Evolutionary conservation across 2,888 invertebrate species (phyloP), one percentile per base, ranked within the genome.

Genomic region (Cryptocephalus primarius): DNA sequence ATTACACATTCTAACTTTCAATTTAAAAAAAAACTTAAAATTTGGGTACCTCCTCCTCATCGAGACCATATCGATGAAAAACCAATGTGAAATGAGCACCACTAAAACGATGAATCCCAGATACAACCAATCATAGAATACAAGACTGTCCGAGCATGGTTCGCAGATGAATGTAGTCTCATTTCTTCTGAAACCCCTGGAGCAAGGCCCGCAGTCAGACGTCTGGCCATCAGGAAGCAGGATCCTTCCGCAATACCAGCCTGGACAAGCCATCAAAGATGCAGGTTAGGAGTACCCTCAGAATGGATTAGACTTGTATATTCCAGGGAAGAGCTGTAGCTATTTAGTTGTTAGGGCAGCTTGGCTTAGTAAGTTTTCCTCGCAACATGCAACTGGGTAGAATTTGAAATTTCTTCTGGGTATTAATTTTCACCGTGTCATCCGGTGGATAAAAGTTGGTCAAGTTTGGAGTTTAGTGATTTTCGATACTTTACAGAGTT

Each of bases 61-160:
- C 38, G 86, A 80, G 12, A 85, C 82, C 74, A 81, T 77, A 66
- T 95, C 94, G 45, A 96, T 94, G 62, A 88, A 92, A 65, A 90
- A 89, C 81, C 89, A 90, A 69, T 96, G 93, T 46, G 95, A 72
- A 40, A 93, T 83, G 39, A 96, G 71, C 0, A 93, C 88, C 39
- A 94, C 66, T 11, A 95, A 69, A 0, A 87, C 89, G 89, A 96
- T 93, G 63, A 96, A 97, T 1, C 91, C 89, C 14, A 96, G 78
- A 66, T 91, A 93, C 40, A 95, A 76, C 88, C 92, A 93, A 61
- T 95, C 95, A 63, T 96, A 95, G 38, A 89, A 77, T 10, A 80
- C 75, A 0, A 91, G 86, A 33, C 75, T 74, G 45, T 85, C 83
- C 1, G 77, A 75, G 62, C 95, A 96, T 2, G 78, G 79, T 38